Percentiles rank a stretch among this genome's conserved stretches.
Evolutionary conservation across 1,140 invertebrate genomes (phyloP).

Genomic region (Penaeus vannamei): DNA sequence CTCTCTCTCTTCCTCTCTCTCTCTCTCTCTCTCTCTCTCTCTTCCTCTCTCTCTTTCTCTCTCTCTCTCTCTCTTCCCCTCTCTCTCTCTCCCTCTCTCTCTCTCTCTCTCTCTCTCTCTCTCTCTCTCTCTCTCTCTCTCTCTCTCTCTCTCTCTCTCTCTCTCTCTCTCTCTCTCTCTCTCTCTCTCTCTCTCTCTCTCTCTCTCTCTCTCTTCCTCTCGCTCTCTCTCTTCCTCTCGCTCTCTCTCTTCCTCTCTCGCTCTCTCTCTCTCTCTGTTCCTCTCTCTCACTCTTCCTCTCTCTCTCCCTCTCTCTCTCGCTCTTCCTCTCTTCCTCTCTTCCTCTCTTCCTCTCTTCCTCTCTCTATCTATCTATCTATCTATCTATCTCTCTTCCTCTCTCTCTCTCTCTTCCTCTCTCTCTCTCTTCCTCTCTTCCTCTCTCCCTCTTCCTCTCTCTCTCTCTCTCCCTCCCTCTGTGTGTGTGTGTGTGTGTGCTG

Average conservation of each 20-base stretch:
- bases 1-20: constrained; percentile 9
- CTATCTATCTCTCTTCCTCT: background rate
- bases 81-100: background rate
- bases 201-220: background rate
- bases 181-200: background rate
- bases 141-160: background rate
- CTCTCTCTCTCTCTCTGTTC: background rate
- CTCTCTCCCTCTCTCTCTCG: background rate
- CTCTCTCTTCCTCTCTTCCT: background rate
- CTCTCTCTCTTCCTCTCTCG: background rate
- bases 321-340: background rate
- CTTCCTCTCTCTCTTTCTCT: background rate
- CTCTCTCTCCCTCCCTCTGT: background rate
- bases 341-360: background rate
- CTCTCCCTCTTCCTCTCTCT: constrained; percentile 1
- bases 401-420: background rate
- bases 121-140: background rate
- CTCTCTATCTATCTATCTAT: background rate
- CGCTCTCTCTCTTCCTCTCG: background rate
- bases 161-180: background rate
- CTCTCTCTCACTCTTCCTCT: background rate
- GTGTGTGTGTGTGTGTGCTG: no score
- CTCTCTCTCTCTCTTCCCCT: background rate
- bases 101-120: background rate
- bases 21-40: background rate